Evolutionary conservation across 2,113 vertebrate genomes (phyloP), one percentile per base, ranked within the genome.

Genomic region (Tachysurus fulvidraco): DNA sequence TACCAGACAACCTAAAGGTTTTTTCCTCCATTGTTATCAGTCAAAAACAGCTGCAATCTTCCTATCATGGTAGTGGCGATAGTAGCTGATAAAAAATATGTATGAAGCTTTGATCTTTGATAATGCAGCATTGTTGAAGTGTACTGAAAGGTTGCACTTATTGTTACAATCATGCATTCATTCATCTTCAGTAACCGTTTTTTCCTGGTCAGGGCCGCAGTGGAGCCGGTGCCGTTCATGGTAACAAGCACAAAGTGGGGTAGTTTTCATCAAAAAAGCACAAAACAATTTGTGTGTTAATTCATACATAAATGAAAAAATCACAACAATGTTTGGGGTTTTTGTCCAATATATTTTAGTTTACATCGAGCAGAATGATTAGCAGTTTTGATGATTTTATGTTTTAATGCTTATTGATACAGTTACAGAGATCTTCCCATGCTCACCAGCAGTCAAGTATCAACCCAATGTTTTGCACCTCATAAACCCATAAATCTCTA

Each of bases 11-110:
- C 46, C 78, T 84, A 60, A 89, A 87, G n/a, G 82, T 81, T 83
- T 91, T 81, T 91, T 91, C 91, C 89, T 90, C 90, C 50, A 14
- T 19, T 69, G 87, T 90, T 93, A 94, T 94, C 93, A 90, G 89
- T 89, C 83, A 81, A 89, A 88, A 91, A 93, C 80, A 88, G 88
- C 76, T 57, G 89, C 92, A 88, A 57, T 1, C 91, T 91, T 54
- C 46, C 25, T 54, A 78, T 78, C 50, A 54, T 2, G 5, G 90
- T 88, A 88, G 81, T 76, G 57, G 36, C 86, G 93, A 94, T 94
- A 92, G 91, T 80, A 21, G 9, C 69, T 67, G 73, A 86, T 64
- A 89, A 30, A 85, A 36, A 90, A 91, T 91, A 91, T 30, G 17
- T 14, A 52, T 93, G 59, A 71, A 67, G 86, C 92, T 94, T 95